Conservation (phyloP, 2,113 vertebrate species). For the Rostratula benghalensis region DNA sequence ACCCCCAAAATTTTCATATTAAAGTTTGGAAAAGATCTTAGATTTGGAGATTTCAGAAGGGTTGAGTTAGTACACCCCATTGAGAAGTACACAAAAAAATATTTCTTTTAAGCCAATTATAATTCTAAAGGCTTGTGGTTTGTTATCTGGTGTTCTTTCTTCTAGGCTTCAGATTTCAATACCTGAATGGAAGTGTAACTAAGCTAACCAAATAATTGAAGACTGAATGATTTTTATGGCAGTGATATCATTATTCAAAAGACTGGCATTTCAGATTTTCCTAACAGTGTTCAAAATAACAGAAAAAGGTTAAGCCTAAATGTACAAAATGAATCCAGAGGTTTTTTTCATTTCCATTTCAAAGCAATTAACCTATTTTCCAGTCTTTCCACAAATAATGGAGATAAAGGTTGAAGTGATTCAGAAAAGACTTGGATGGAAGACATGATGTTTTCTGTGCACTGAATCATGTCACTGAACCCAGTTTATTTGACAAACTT, state of each 20-base stretch:
- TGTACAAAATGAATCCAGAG: constrained; percentile 25
- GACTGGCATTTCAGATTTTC: constrained; percentile 67
- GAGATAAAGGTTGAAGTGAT: constrained; percentile 28
- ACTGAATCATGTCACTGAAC: background rate
- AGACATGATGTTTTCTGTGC: background rate
- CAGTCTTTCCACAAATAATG: constrained; percentile 57
- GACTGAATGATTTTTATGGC: constrained; percentile 56
- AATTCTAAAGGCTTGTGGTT: background rate
- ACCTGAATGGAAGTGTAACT: background rate
- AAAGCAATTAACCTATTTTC: constrained; percentile 46
- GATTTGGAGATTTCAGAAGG: background rate
- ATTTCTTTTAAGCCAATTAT: background rate
- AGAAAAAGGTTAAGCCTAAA: constrained; percentile 53
- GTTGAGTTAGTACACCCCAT: background rate
- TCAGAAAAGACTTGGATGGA: constrained; percentile 35
- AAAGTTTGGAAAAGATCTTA: background rate
- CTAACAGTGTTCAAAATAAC: constrained; percentile 57
- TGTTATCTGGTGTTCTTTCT: constrained; percentile 2
- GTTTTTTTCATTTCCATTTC: constrained; percentile 43
- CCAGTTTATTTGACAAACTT: background rate
- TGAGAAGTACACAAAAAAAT: background rate
- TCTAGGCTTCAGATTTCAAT: constrained; percentile 28
- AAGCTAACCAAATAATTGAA: constrained; percentile 47
- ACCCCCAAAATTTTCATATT: background rate
- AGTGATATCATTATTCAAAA: constrained; percentile 63